phyloP scores from a whole-genome alignment of 2,113 vertebrate genomes.

The Anarhynchus alexandrinus region DNA sequence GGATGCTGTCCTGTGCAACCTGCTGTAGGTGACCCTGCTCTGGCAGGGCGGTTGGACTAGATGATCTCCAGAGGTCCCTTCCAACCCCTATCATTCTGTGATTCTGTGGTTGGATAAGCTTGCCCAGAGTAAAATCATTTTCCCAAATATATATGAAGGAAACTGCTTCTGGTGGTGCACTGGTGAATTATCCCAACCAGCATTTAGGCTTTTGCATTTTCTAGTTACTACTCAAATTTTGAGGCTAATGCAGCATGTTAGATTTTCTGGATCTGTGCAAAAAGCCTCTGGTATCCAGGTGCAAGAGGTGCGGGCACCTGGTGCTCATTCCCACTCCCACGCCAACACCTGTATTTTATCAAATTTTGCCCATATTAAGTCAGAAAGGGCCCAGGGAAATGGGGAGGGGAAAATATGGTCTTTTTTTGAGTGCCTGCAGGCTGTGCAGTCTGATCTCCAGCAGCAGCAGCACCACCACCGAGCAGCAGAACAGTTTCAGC shows the following conservation, averaged over 20 bases:
- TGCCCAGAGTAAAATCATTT: neutral
- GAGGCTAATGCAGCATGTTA: neutral
- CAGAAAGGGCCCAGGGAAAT: neutral
- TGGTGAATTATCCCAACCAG: neutral
- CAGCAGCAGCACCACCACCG: too few relatives aligned
- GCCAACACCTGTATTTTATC: neutral
- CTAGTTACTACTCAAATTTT: neutral
- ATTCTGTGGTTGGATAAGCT: neutral
- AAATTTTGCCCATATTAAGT: neutral
- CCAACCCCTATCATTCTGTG: too few relatives aligned
- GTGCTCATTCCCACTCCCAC: neutral
- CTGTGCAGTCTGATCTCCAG: neutral
- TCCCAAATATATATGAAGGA: neutral
- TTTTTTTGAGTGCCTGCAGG: neutral
- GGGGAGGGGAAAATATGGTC: neutral
- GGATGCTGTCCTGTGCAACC: too few relatives aligned
- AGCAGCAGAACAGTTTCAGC: neutral
- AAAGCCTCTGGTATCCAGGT: neutral
- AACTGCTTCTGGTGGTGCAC: neutral
- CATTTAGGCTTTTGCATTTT: neutral
- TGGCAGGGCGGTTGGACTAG: too few relatives aligned
- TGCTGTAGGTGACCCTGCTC: too few relatives aligned
- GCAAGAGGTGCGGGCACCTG: neutral
- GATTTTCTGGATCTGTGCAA: neutral
- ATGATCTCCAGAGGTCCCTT: too few relatives aligned